Evolutionary conservation across 2,113 vertebrate species (phyloP), one percentile per base, ranked within the genome.

Genomic region (Falco punctatus): DNA sequence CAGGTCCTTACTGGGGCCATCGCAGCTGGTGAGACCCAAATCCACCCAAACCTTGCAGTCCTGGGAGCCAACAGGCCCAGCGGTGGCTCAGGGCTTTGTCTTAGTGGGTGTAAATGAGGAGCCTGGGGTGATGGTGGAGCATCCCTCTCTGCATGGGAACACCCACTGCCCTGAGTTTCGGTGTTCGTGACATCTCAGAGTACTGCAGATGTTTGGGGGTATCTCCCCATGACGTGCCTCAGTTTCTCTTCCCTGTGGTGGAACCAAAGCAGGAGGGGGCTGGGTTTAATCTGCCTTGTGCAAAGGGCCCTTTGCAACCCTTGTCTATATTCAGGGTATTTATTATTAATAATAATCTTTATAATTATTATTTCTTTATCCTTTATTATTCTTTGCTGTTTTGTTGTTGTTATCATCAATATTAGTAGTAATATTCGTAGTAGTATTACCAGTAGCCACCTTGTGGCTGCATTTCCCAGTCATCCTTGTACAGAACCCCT

Each of bases 1-100:
- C 0, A 1, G 14, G 28, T 21, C 71, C 23, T 46, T 1, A 0
- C 3, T 19, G 73, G 42, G 17, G n/a, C 12, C 13, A 1, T 5
- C 0, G 2, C 40, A 24, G 40, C 55, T 2, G 7, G 14, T 2
- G 7, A 32, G 62, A 74, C 33, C 28, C 51, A 32, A 55, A 65
- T 1, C 30, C 69, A 19, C 35, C 49, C 69, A 4, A 32, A 62
- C 1, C 6, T 6, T 3, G 0, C 4, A 3, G 46, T 1, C 6
- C 0, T 8, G 55, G 69, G 82, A 38, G 44, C 42, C 4, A 2
- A 10, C 0, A 2, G 48, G 30, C 30, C 49, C 66, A 4, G 26
- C 3, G 0, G n/a, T 42, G 72, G 30, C 49, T 38, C 11, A 1
- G 64, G 69, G 59, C 13, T 67, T n/a, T n/a, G 54, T 22, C 40